phyloP scores from a whole-genome alignment of 2,888 invertebrate species.

The Tuta absoluta region DNA sequence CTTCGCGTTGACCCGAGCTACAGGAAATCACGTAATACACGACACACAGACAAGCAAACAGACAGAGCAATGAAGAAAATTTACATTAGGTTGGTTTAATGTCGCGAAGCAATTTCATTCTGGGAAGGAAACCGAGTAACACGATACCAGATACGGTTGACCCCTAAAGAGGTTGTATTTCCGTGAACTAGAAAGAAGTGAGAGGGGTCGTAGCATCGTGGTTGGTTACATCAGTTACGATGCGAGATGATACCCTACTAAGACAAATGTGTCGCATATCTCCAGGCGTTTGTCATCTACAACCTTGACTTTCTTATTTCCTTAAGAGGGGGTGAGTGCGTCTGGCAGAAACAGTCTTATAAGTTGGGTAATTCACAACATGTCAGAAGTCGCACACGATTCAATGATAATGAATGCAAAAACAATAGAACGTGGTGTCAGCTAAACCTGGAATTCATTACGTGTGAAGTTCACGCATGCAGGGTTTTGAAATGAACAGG shows the following conservation, averaged over 20 bases:
- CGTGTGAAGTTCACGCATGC: constrained; percentile 16
- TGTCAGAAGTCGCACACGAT: constrained; percentile 23
- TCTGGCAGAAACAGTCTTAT: background rate
- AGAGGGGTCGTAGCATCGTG: constrained; percentile 51
- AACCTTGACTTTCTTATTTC: constrained; percentile 67
- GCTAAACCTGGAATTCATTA: constrained; percentile 13
- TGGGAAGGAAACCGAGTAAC: constrained; percentile 64
- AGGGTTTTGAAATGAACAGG: background rate
- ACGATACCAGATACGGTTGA: constrained; percentile 48
- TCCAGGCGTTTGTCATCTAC: constrained; percentile 52
- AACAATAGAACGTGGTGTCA: constrained; percentile 14
- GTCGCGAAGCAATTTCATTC: constrained; percentile 78
- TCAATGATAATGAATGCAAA: constrained; percentile 25
- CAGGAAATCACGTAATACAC: constrained; percentile 60
- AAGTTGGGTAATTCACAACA: constrained; percentile 6
- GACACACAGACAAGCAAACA: constrained; percentile 58
- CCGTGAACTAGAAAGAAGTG: constrained; percentile 25
- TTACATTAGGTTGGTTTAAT: constrained; percentile 78
- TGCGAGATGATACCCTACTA: constrained; percentile 67
- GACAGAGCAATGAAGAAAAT: constrained; percentile 71
- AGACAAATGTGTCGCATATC: constrained; percentile 73
- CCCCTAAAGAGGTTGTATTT: constrained; percentile 27
- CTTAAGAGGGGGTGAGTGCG: constrained; percentile 43
- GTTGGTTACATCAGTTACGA: constrained; percentile 64
- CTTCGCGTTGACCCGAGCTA: constrained; percentile 58